Conservation (phyloP, 2,888 invertebrate genomes). For the Euphydryas editha region DNA sequence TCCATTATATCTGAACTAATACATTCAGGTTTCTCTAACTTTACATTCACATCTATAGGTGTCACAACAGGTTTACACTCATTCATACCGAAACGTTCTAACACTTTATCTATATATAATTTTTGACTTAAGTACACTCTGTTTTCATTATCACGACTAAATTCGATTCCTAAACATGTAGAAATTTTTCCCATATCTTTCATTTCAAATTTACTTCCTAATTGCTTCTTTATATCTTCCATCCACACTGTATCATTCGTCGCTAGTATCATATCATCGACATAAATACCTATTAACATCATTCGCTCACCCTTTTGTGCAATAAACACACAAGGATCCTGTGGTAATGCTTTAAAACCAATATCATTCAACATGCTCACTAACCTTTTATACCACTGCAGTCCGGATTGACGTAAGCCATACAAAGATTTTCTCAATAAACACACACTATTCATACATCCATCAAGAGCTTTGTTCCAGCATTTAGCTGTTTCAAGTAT, state of each 20-base stretch:
- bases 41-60: conserved; percentile 6
- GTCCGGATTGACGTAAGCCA: no score
- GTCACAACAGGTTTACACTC: conserved; percentile 8
- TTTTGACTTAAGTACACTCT: not conserved
- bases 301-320: not conserved
- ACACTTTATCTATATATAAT: not conserved
- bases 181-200: conserved; percentile 17
- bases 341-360: no score
- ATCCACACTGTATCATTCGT: not conserved
- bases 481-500: no score
- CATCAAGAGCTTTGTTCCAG: no score
- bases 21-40: conserved; percentile 8
- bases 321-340: not conserved
- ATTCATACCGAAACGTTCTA: not conserved
- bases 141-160: not conserved
- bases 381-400: no score
- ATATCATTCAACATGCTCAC: no score
- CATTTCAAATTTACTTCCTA: conserved; percentile 15
- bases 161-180: conserved; percentile 9
- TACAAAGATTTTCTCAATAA: no score
- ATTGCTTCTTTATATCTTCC: not conserved
- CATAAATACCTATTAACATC: conserved; percentile 1
- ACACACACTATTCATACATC: no score
- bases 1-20: not conserved
- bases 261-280: conserved; percentile 16